phyloP scores from a whole-genome alignment of 1,140 invertebrate species.

The Zaprionus gabonicus region DNA sequence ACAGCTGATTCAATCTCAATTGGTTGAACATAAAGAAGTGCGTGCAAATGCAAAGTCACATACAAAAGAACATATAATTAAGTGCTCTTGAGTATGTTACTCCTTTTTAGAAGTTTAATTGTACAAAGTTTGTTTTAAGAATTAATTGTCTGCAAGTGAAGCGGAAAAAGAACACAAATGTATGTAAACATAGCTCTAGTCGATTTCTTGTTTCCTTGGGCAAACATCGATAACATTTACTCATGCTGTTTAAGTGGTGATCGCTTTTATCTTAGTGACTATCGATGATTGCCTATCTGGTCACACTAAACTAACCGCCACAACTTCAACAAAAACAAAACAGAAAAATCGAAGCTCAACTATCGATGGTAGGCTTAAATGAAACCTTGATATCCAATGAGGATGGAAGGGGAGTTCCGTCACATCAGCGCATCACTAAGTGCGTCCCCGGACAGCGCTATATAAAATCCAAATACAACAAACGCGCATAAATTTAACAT shows the following conservation, averaged over 20 bases:
- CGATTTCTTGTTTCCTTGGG: background rate
- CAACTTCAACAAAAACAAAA: background rate
- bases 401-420: no score
- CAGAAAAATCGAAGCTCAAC: background rate
- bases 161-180: no score
- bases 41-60: no score
- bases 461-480: constrained; percentile 66
- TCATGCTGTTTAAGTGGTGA: background rate
- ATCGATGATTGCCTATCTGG: background rate
- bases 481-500: constrained; percentile 78
- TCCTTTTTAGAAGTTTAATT: no score
- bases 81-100: no score
- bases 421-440: constrained; percentile 28
- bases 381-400: background rate
- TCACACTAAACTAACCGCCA: background rate
- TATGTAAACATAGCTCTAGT: background rate
- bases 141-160: background rate
- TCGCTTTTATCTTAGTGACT: background rate
- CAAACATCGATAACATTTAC: background rate
- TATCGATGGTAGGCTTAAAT: constrained; percentile 9
- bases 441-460: constrained; percentile 17
- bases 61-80: no score
- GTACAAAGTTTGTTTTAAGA: background rate
- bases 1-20: background rate
- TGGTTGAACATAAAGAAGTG: background rate